phyloP scores from a whole-genome alignment of 2,888 invertebrate genomes.

The Atherix ibis region DNA sequence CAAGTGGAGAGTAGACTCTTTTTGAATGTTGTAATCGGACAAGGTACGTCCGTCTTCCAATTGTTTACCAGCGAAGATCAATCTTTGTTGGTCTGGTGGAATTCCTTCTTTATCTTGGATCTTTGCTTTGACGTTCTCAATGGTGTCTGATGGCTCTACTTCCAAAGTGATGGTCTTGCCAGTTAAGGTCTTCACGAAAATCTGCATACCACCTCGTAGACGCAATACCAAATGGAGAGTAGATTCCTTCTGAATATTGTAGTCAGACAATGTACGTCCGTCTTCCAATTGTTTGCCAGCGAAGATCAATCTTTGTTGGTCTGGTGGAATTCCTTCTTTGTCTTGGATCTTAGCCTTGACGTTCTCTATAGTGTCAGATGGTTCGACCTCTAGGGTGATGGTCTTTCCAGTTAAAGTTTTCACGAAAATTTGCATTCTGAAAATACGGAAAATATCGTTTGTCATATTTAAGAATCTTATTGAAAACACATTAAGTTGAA shows the following conservation, averaged over 20 bases:
- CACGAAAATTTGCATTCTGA: too few relatives aligned
- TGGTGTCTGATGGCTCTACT: conserved; percentile 8
- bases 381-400: conserved; percentile 17
- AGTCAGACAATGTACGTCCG: conserved; percentile 17
- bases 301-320: conserved; percentile 20
- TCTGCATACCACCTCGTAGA: conserved; percentile 13
- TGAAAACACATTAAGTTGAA: too few relatives aligned
- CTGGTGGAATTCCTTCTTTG: conserved; percentile 19
- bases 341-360: conserved; percentile 22
- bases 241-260: conserved; percentile 15
- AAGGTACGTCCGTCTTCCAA: conserved; percentile 82
- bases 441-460: too few relatives aligned
- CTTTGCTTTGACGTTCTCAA: conserved; percentile 8
- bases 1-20: conserved; percentile 78
- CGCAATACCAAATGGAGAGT: conserved; percentile 14
- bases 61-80: conserved; percentile 42
- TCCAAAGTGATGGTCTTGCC: conserved; percentile 9
- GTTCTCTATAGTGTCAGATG: conserved; percentile 16
- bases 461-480: too few relatives aligned
- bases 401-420: conserved; percentile 20
- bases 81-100: conserved; percentile 9
- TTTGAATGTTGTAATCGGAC: conserved; percentile 86
- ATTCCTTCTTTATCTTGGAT: conserved; percentile 9
- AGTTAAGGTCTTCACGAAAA: conserved; percentile 8
- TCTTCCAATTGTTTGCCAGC: conserved; percentile 19